Base-by-base conservation (phyloP, 2,888 invertebrate genomes). In the Apodemia zela region DNA sequence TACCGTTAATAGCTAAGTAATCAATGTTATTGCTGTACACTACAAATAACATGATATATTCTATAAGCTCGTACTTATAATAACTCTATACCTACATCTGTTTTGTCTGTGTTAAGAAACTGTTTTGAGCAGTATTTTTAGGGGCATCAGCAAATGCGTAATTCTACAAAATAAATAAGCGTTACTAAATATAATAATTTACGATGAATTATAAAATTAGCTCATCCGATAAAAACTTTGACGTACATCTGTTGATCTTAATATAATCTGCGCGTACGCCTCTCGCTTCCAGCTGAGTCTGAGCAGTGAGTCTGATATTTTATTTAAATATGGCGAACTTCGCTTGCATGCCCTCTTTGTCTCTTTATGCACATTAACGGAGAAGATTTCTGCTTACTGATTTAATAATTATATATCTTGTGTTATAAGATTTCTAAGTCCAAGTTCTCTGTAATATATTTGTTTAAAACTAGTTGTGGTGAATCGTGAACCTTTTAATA, bases 251-350 rank as follows among this genome's bases (percentile, higher is more conserved):
- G 58, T 66, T 67, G 66, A 66, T 65, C 65, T 67, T 67, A 66
- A 66, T 65, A 67, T 69, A 69, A 72, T 69, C 69, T 73, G 74
- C 78, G 76, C 73, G 72, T 76, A 78, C 80, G 75, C 71, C 72
- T 73, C 73, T 73, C 73, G 73, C 76, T 75, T 79, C 80, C 80
- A 83, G 78, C 75, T 75, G 76, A 25, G 54, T n/a, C n/a, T n/a
- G n/a, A n/a, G n/a, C n/a, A 54, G 54, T 25, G 25, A 76, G 81
- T 84, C 82, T 42, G 42, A 42, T 87, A 84, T 87, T 63, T 85
- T 87, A 87, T 86, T 85, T 84, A 85, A 86, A 86, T 85, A 85
- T 84, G 85, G 85, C 84, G 78, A 85, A 85, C 81, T 80, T 78
- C 76, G 78, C 76, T 78, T 75, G 79, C 51, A 18, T 21, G 77